Base-by-base conservation (phyloP, 2,113 vertebrate genomes). In the Anthoscopus minutus region DNA sequence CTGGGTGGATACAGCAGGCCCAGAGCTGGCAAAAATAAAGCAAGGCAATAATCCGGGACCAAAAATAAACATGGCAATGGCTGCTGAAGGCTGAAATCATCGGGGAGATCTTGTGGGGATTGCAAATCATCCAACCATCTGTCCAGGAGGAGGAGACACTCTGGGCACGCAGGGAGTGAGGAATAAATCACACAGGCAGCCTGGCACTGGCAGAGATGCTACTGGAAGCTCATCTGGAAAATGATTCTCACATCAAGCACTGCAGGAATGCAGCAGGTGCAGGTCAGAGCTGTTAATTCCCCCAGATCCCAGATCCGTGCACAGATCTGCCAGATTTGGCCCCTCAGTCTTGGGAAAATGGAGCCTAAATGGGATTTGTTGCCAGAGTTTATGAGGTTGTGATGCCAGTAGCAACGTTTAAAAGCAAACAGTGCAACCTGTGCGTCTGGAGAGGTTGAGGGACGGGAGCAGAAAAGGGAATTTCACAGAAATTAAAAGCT, bases 111-210 rank as follows among this genome's bases (percentile, higher is more conserved):
- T 90, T 37, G 30, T 61, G 48, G 17, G 47, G 66, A 88, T 5
- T 89, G 54, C 71, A 97, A 84, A 96, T 86, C 86, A 91, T 60
- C 50, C 93, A 95, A 21, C 88, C 74, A 91, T 94, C 91, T 95
- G 60, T 22, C 74, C 83, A 72, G 47, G 4, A 72, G 53, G 15
- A 88, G 13, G 66, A 37, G 76, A 37, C 42, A 47, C 47, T 50
- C 33, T 64, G 40, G 48, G 65, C 82, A 94, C 60, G 7, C 42
- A 38, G 13, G 64, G 79, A 25, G 22, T 1, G 22, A 31, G 76
- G 56, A 8, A 81, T 67, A 86, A 77, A 89, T 89, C 79, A 78
- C 15, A 28, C 53, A 62, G 56, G 74, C 71, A 90, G 61, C 86
- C 86, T 86, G 87, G 89, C 81, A 45, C 38, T 2, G 44, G 37